Percentiles rank a stretch among this genome's conserved stretches.
phyloP scores from a whole-genome alignment of 1,140 invertebrate genomes.

The Ridgeia piscesae region DNA sequence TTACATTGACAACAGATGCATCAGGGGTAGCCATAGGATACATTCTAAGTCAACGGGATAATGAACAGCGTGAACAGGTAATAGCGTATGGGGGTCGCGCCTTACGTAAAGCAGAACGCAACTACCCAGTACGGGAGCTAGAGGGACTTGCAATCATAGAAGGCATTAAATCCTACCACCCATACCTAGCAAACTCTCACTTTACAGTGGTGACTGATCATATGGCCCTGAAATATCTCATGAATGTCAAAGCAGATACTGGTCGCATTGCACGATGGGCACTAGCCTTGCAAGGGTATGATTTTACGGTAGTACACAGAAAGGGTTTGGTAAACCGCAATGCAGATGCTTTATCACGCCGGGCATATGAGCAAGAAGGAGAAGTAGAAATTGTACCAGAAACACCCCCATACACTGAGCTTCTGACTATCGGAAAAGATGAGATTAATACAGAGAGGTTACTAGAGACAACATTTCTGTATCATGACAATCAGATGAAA shows the following conservation, averaged over 20 bases:
- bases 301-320: background rate
- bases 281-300: constrained; percentile 7
- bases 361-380: background rate
- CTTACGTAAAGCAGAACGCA: constrained; percentile 54
- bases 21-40: constrained; percentile 35
- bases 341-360: background rate
- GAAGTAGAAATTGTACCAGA: background rate
- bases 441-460: background rate
- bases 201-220: constrained; percentile 63
- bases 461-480: background rate
- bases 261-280: background rate
- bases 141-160: constrained; percentile 62
- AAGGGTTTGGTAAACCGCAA: background rate
- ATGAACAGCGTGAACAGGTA: constrained; percentile 42
- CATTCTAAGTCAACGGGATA: constrained; percentile 44
- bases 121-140: constrained; percentile 58
- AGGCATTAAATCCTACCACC: constrained; percentile 57
- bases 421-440: background rate
- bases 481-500: background rate
- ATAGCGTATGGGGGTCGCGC: constrained; percentile 58
- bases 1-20: constrained; percentile 40
- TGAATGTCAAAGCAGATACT: background rate
- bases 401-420: background rate
- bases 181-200: constrained; percentile 59
- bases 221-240: constrained; percentile 23